Evolutionary conservation across 2,113 vertebrate species (phyloP).

Genomic region (Pangasianodon hypophthalmus): DNA sequence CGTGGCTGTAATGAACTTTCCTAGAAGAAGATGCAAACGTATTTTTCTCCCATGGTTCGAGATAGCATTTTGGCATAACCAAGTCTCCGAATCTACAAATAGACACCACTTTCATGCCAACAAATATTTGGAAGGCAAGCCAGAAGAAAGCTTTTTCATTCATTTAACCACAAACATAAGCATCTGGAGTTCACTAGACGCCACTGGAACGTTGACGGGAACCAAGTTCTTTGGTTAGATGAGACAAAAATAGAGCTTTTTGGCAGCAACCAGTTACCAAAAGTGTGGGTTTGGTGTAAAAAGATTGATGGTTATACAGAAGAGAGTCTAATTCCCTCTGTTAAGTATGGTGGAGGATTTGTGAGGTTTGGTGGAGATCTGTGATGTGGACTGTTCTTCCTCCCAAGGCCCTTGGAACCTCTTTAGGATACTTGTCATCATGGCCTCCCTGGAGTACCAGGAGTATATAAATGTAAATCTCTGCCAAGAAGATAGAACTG

Average conservation of each 20-base stretch:
- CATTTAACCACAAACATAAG: background rate
- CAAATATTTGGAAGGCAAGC: background rate
- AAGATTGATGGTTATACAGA: background rate
- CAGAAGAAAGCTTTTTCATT: background rate
- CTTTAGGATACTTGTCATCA: background rate
- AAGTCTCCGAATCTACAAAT: background rate
- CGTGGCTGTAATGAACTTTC: background rate
- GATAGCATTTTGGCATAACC: background rate
- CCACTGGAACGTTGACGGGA: background rate
- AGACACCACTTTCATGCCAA: background rate
- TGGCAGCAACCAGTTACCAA: background rate
- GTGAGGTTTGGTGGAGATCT: background rate
- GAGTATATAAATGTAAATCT: background rate
- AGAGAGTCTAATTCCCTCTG: background rate
- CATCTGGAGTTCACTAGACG: background rate
- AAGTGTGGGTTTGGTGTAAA: background rate
- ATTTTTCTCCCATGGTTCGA: background rate
- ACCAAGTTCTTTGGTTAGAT: background rate
- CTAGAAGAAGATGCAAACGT: background rate
- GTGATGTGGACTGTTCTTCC: background rate
- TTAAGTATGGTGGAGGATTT: background rate
- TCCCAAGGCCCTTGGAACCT: background rate
- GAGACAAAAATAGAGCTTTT: background rate
- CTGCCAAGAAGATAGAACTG: background rate
- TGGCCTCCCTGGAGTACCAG: background rate